phyloP scores from a whole-genome alignment of 2,888 invertebrate genomes.

The Cyclophora albipunctata region DNA sequence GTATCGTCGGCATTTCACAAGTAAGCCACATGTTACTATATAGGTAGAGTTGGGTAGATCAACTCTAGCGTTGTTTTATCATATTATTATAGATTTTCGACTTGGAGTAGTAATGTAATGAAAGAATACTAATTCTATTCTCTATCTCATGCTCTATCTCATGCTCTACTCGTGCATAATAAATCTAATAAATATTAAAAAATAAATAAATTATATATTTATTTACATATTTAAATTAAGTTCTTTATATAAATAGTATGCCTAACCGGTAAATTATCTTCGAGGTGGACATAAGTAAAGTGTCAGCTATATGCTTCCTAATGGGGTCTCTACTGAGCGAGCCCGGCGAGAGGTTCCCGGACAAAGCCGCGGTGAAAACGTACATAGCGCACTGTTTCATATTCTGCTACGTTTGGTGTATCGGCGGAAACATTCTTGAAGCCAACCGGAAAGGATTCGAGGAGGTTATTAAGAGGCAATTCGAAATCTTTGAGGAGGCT shows the following conservation, averaged over 20 bases:
- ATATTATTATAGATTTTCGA: too few species aligned
- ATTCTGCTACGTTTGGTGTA: constrained; percentile 88
- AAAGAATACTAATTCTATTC: too few species aligned
- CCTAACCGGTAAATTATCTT: background rate
- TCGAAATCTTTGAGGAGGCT: constrained; percentile 81
- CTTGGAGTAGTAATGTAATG: too few species aligned
- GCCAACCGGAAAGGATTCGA: constrained; percentile 81
- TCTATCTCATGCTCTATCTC: too few species aligned
- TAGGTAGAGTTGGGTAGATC: too few species aligned
- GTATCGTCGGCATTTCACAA: constrained; percentile 84
- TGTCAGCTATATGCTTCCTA: constrained; percentile 82
- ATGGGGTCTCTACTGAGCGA: constrained; percentile 81
- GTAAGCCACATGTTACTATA: constrained; percentile 31
- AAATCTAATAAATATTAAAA: too few species aligned
- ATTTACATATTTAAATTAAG: too few species aligned
- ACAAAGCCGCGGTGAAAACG: constrained; percentile 77
- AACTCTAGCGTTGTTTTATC: too few species aligned
- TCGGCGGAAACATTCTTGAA: constrained; percentile 90
- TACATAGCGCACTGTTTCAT: constrained; percentile 86
- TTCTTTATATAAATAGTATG: background rate
- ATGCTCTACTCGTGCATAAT: too few species aligned
- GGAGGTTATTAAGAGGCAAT: constrained; percentile 78
- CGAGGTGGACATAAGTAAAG: constrained; percentile 89
- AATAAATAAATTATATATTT: too few species aligned
- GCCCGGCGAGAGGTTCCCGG: constrained; percentile 76